phyloP scores from a whole-genome alignment of 2,888 invertebrate species.

The Agrochola circellaris region DNA sequence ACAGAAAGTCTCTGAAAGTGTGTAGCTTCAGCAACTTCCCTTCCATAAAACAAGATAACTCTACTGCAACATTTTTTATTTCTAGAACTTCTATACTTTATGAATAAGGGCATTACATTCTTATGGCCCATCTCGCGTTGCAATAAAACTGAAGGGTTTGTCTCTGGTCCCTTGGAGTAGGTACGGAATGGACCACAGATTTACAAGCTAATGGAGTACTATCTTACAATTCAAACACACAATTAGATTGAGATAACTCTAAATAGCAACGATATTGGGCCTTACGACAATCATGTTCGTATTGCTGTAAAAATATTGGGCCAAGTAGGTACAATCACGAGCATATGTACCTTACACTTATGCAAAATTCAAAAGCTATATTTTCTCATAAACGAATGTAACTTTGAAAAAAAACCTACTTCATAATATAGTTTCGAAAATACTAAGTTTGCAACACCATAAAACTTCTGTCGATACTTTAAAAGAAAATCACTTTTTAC shows the following conservation, averaged over 20 bases:
- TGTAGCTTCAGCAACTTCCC: slow-evolving; percentile 9
- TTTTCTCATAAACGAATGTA: too few relatives aligned
- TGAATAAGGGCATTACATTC: slow-evolving; percentile 57
- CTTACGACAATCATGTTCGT: background rate
- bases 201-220: slow-evolving; percentile 8
- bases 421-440: background rate
- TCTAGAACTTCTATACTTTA: slow-evolving; percentile 51
- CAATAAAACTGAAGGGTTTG: slow-evolving; percentile 55
- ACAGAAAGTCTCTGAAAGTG: background rate
- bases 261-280: background rate
- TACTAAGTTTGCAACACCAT: background rate
- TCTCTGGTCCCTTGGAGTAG: slow-evolving; percentile 31
- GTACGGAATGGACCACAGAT: slow-evolving; percentile 65
- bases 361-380: too few relatives aligned
- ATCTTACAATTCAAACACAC: background rate
- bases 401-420: background rate
- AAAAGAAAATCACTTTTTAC: too few relatives aligned
- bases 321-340: background rate
- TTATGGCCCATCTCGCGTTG: slow-evolving; percentile 49
- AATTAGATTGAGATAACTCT: slow-evolving; percentile 23
- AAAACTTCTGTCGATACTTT: background rate
- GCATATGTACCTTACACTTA: too few relatives aligned
- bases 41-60: slow-evolving; percentile 39
- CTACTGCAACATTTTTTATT: slow-evolving; percentile 61
- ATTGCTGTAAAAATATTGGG: background rate